These are phyloP conservation scores for Aphelenchoides besseyi DNA, from an alignment of 1,140 invertebrate species.

Conservation along the genomic window DNA sequence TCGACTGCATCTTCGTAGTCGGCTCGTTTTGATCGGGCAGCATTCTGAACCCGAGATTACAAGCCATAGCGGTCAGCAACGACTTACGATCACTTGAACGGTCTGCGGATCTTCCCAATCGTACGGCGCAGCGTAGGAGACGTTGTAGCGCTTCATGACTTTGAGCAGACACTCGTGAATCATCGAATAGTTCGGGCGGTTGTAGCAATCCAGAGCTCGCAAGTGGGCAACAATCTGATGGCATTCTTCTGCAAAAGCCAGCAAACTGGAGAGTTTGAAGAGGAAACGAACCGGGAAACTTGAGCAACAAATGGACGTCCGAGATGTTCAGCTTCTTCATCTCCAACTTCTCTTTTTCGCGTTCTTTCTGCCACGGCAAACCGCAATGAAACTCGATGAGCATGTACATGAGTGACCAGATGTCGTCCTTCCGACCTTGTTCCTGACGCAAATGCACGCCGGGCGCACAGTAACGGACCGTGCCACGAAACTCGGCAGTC, in stretches of 20 bases:
- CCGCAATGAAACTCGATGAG: conserved; percentile 52
- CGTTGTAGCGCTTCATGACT: conserved; percentile 19
- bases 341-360: conserved; percentile 42
- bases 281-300: conserved; percentile 39
- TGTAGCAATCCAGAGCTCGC: conserved; percentile 30
- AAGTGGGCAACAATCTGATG: conserved; percentile 24
- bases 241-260: conserved; percentile 28
- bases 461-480: conserved; percentile 46
- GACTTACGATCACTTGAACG: conserved; percentile 10
- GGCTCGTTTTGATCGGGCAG: conserved; percentile 1
- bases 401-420: conserved; percentile 50
- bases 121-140: conserved; percentile 26
- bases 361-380: conserved; percentile 48
- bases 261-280: background rate
- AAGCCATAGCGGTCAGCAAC: background rate
- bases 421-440: conserved; percentile 50
- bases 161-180: conserved; percentile 30
- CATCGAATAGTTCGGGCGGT: conserved; percentile 39
- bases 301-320: conserved; percentile 26
- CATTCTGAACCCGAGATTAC: conserved; percentile 6
- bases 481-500: conserved; percentile 49
- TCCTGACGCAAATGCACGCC: conserved; percentile 44
- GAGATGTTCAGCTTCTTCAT: conserved; percentile 37
- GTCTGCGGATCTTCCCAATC: conserved; percentile 31
- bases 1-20: conserved; percentile 27